A percentile compares a stretch with the other conserved stretches of the same genome.
Evolutionary conservation across 2,888 invertebrate species (phyloP).

Genomic region (Synergus itoensis): DNA sequence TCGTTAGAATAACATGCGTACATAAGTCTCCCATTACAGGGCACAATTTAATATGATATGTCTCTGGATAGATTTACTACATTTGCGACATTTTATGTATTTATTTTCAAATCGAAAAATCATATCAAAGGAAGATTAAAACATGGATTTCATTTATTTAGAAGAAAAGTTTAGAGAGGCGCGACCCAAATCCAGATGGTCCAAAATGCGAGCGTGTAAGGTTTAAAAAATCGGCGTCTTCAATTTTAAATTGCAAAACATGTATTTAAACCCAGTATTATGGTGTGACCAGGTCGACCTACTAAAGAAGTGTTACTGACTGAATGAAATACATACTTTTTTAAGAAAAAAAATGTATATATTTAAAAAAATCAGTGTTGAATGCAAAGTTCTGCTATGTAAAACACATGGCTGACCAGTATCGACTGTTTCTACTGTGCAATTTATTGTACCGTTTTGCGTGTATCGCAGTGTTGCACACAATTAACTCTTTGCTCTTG

Average conservation of each 20-base stretch:
- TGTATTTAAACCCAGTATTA: not conserved
- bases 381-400: not conserved
- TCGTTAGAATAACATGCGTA: no score
- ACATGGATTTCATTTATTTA: no score
- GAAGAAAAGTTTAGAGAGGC: no score
- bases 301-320: not conserved
- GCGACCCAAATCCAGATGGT: no score
- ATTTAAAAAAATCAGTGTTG: not conserved
- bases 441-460: slow-evolving; percentile 15
- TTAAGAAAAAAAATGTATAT: not conserved
- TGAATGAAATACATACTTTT: not conserved
- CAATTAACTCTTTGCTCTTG: not conserved
- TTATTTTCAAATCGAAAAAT: not conserved
- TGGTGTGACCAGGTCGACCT: not conserved
- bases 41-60: not conserved
- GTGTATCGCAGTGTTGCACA: not conserved
- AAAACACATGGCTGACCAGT: not conserved
- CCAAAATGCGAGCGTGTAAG: not conserved
- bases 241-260: not conserved
- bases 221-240: not conserved
- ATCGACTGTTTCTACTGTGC: not conserved
- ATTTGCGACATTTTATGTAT: not conserved
- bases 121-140: no score
- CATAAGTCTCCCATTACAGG: not conserved
- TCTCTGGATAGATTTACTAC: not conserved